phyloP scores from a whole-genome alignment of 2,888 invertebrate species.

The Eudemis profundana region DNA sequence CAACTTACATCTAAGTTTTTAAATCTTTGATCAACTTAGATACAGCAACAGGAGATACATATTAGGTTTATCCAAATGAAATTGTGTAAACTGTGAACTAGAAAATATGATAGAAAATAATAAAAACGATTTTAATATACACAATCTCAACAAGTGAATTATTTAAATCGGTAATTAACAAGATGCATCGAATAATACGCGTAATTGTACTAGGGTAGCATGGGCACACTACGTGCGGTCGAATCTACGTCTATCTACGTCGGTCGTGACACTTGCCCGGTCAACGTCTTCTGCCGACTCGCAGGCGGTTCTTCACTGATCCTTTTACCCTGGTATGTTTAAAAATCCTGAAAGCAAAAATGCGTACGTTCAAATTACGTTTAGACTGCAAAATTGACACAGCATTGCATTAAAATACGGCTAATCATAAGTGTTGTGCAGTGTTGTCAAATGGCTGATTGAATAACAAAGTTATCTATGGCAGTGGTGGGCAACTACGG shows the following conservation, averaged over 20 bases:
- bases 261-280: conserved; percentile 53
- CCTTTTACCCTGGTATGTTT: conserved; percentile 66
- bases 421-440: too few species aligned
- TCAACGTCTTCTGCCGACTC: conserved; percentile 43
- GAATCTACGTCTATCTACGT: conserved; percentile 63
- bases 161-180: background rate
- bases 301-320: conserved; percentile 51
- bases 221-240: conserved; percentile 51
- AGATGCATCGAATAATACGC: conserved; percentile 17
- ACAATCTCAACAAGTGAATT: conserved; percentile 19
- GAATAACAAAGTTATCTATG: too few species aligned
- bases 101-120: conserved; percentile 21
- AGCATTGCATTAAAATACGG: background rate
- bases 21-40: conserved; percentile 48
- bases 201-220: conserved; percentile 54
- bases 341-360: conserved; percentile 53
- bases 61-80: background rate
- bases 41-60: background rate
- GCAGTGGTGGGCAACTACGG: too few species aligned
- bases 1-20: conserved; percentile 35
- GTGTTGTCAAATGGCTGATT: too few species aligned
- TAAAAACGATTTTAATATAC: background rate
- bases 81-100: conserved; percentile 11
- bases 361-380: conserved; percentile 33
- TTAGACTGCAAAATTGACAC: background rate